Conservation (phyloP, 2,113 vertebrate species). For the Asarcornis scutulata region DNA sequence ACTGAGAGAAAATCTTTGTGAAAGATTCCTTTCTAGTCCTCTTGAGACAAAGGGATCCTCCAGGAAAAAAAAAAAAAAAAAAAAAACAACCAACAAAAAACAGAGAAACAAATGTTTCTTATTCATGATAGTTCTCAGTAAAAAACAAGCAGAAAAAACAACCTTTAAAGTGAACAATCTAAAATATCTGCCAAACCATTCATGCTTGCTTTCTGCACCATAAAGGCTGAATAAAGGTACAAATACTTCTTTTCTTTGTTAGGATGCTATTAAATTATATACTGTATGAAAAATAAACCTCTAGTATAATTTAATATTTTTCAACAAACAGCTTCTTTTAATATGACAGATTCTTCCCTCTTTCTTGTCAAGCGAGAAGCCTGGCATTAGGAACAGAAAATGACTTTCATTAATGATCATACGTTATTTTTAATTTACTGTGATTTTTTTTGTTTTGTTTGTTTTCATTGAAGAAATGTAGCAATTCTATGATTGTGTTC, state of each 20-base stretch:
- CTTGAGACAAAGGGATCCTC: conserved; percentile 65
- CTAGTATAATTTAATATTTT: neutral
- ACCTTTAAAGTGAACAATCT: conserved; percentile 14
- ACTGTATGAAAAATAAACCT: neutral
- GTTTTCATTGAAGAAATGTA: neutral
- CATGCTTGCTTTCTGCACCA: neutral
- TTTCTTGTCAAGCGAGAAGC: neutral
- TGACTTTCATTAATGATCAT: neutral
- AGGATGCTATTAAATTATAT: neutral
- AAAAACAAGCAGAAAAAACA: conserved; percentile 14
- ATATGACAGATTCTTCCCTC: neutral
- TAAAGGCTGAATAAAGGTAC: neutral
- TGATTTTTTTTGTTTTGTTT: neutral
- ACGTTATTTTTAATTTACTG: neutral
- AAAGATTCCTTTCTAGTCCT: conserved; percentile 56
- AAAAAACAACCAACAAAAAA: conserved; percentile 19
- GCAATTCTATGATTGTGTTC: neutral
- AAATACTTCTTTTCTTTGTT: neutral
- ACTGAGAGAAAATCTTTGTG: conserved; percentile 70
- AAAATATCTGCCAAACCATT: conserved; percentile 29
- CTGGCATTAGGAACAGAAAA: neutral
- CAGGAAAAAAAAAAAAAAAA: conserved; percentile 36
- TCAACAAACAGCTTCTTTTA: neutral
- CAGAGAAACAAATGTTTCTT: conserved; percentile 58
- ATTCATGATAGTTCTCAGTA: conserved; percentile 37